These are phyloP conservation scores for Machimus atricapillus DNA, from an alignment of 2,888 invertebrate genomes.

Conservation along the genomic window DNA sequence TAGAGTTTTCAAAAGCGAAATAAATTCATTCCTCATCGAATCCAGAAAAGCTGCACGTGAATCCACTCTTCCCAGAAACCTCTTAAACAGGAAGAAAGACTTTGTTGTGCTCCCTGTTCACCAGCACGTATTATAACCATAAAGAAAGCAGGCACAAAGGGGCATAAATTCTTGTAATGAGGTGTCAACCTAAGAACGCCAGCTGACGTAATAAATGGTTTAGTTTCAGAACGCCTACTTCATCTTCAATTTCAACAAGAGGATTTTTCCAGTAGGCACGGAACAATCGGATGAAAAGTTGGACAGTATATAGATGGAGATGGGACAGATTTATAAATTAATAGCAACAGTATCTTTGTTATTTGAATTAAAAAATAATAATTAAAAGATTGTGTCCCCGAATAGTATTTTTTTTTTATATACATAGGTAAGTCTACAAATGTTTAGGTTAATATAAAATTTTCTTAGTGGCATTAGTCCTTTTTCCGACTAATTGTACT, in stretches of 20 bases:
- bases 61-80: background rate
- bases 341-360: too few relatives aligned
- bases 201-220: slow-evolving; percentile 43
- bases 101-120: background rate
- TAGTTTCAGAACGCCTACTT: background rate
- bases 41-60: background rate
- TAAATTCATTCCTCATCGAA: background rate
- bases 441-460: too few relatives aligned
- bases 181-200: slow-evolving; percentile 45
- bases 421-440: too few relatives aligned
- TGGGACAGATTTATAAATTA: too few relatives aligned
- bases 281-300: too few relatives aligned
- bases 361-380: too few relatives aligned
- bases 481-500: too few relatives aligned
- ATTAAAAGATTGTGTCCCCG: too few relatives aligned
- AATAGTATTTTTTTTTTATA: too few relatives aligned
- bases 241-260: background rate
- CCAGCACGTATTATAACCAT: slow-evolving; percentile 44
- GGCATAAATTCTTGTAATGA: slow-evolving; percentile 45
- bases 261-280: background rate
- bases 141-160: slow-evolving; percentile 41
- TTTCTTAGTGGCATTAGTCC: too few relatives aligned
- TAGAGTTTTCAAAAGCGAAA: background rate
- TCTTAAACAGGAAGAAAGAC: background rate
- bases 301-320: too few relatives aligned